phyloP scores from a whole-genome alignment of 2,113 vertebrate species.

The Numenius arquata region DNA sequence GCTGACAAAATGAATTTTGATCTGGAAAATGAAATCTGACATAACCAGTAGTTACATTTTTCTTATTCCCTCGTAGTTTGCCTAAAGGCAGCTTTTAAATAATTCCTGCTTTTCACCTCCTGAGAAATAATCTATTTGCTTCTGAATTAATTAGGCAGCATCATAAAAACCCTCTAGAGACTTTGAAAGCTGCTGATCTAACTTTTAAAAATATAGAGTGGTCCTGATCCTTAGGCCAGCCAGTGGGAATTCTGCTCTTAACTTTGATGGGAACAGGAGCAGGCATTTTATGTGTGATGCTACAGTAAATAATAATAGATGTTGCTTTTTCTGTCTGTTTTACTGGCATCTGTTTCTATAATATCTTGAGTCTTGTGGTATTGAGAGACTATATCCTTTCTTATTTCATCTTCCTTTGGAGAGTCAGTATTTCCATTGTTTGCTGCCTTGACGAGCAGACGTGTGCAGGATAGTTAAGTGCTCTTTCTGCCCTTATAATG shows the following conservation, averaged over 20 bases:
- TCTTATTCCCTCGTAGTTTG: constrained; percentile 62
- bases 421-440: background rate
- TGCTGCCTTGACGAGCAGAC: background rate
- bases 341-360: background rate
- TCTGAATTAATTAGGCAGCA: constrained; percentile 60
- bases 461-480: background rate
- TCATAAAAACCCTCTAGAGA: constrained; percentile 32
- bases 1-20: constrained; percentile 60
- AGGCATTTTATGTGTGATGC: background rate
- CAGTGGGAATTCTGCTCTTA: background rate
- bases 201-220: background rate
- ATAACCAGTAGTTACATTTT: constrained; percentile 69
- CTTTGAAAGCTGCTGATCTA: constrained; percentile 46
- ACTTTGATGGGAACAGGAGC: background rate
- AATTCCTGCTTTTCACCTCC: constrained; percentile 59
- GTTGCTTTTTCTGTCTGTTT: background rate
- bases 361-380: background rate
- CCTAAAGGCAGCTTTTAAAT: constrained; percentile 70
- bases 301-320: background rate
- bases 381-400: background rate
- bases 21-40: constrained; percentile 65
- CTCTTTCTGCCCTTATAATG: background rate
- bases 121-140: constrained; percentile 63
- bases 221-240: background rate
- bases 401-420: background rate